Evolutionary conservation across 2,797 vertebrate genomes (phyloP), one percentile per base, ranked within the genome.

Genomic region (Helicolenus hilgendorfi): DNA sequence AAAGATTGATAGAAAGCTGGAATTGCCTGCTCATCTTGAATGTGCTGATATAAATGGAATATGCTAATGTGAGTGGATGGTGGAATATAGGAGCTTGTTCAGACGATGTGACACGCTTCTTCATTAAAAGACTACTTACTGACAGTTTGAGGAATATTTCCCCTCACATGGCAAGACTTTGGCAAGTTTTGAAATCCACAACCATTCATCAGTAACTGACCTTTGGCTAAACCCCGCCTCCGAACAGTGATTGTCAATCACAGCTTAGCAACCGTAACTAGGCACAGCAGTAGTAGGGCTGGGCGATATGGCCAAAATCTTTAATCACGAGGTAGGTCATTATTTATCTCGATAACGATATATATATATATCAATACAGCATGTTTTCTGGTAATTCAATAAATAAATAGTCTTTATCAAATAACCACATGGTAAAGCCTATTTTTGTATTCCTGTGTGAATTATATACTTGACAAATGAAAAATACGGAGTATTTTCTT

Each of bases 1-100:
- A 82, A 83, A 93, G 92, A 96, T 94, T 91, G 93, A 95, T 95
- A 85, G 89, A 92, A 91, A 89, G 74, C 85, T 84, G 68, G 76
- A 89, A 88, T 87, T 87, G 92, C 82, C 87, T 64, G 83, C 83
- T 87, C 84, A 70, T 80, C 79, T 77, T 68, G 63, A 88, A 90
- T 84, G 88, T 83, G 80, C 79, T 49, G 72, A 89, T 91, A 86
- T 88, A 93, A 94, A 95, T 94, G 86, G 84, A 88, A 92, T 93
- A 94, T 94, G 91, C 81, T 93, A 92, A 94, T 96, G 83, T 83
- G 41, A 90, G 85, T 86, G 90, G 83, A 90, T 86, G 87, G 79
- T 63, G 68, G 81, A 62, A 87, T 79, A 72, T 63, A 78, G 45
- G 62, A 81, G 58, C 72, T 53, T 62, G 70, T 85, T 89, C 41